phyloP scores from a whole-genome alignment of 2,797 vertebrate species.

The Alauda arvensis region DNA sequence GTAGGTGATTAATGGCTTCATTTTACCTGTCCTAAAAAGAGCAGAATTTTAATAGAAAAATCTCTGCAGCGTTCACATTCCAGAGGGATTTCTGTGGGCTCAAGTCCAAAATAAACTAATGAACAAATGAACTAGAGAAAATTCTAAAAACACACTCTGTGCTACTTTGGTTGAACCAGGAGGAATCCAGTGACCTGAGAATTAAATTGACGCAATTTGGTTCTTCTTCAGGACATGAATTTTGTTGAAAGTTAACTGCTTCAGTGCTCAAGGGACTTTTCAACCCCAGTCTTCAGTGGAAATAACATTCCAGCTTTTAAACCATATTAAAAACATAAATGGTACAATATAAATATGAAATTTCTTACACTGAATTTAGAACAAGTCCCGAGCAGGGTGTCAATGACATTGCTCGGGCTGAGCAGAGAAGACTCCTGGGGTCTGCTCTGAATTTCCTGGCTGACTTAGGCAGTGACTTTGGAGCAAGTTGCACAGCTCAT shows the following conservation, averaged over 20 bases:
- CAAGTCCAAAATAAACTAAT: constrained; percentile 38
- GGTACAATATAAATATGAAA: constrained; percentile 5
- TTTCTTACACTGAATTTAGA: constrained; percentile 2
- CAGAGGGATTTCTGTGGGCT: not conserved
- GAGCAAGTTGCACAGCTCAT: not conserved
- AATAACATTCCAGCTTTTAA: not conserved
- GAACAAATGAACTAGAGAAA: constrained; percentile 36
- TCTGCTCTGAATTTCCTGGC: not conserved
- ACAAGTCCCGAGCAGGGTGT: not conserved
- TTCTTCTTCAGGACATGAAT: not conserved
- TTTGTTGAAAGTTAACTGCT: constrained; percentile 22
- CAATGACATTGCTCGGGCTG: not conserved
- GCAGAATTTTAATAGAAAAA: constrained; percentile 1
- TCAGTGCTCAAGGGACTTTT: not conserved
- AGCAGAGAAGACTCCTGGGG: not conserved
- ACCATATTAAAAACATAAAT: constrained; percentile 27
- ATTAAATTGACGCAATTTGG: constrained; percentile 1
- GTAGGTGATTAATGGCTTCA: not conserved
- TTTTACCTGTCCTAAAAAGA: constrained; percentile 23
- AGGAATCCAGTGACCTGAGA: constrained; percentile 40
- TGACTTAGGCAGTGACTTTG: not conserved
- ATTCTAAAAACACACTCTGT: constrained; percentile 12
- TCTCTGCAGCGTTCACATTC: not conserved
- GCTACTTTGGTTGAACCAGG: constrained; percentile 25
- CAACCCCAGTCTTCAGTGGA: not conserved